Conservation (phyloP, 1,140 invertebrate species). For the Trichonephila clavata region DNA sequence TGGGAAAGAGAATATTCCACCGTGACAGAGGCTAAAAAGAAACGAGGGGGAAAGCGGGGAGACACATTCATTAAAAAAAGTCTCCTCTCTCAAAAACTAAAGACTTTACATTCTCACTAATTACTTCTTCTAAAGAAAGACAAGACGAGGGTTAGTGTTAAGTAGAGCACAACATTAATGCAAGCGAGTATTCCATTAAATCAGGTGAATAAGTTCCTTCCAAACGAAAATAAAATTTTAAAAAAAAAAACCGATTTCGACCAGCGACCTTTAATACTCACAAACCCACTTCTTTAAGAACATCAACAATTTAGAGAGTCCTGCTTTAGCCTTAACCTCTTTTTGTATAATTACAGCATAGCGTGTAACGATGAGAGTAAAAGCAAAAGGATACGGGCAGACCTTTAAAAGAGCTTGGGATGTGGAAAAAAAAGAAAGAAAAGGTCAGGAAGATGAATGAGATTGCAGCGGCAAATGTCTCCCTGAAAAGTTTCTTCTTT, state of each 20-base stretch:
- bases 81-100: constrained; percentile 12
- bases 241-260: constrained; percentile 19
- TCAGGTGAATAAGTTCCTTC: neutral
- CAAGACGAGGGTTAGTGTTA: constrained; percentile 29
- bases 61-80: constrained; percentile 62
- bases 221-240: neutral
- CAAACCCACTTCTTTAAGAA: neutral
- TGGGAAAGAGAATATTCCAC: constrained; percentile 17
- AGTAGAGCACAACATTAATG: constrained; percentile 54
- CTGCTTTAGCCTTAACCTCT: constrained; percentile 41
- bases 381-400: constrained; percentile 15
- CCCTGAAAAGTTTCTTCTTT: constrained; percentile 18
- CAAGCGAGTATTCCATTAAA: constrained; percentile 60
- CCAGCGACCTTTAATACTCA: constrained; percentile 25
- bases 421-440: neutral
- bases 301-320: constrained; percentile 68
- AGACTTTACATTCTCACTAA: constrained; percentile 49
- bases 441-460: constrained; percentile 64
- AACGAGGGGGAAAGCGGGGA: neutral
- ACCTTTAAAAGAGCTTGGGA: constrained; percentile 7
- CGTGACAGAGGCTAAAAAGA: constrained; percentile 14
- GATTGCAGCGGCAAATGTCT: constrained; percentile 30
- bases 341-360: constrained; percentile 66
- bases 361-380: constrained; percentile 47
- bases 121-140: constrained; percentile 50